Base-by-base conservation (phyloP, 2,888 invertebrate genomes). In the Himalopsyche kuldschensis region DNA sequence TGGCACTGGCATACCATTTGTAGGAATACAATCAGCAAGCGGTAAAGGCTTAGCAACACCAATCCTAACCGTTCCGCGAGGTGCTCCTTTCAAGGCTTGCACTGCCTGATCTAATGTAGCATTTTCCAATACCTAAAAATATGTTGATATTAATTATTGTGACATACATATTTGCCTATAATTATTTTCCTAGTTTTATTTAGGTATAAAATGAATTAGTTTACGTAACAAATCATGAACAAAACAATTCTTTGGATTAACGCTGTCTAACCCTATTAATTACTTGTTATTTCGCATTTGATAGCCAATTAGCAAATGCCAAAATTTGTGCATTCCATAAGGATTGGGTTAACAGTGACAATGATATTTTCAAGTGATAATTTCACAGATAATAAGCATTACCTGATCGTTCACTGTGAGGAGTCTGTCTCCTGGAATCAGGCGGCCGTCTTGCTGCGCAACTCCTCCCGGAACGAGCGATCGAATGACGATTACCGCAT, bases 401-500 rank as follows among this genome's bases (percentile, higher is more conserved):
- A 94, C 95, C 88, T 95, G 97, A 87, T 98, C 97, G 90, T 99
- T 99, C 86, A 99, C 99, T 88, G 97, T 97, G 41, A 97, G 92
- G 87, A 97, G 92, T 80, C 99, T 94, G 91, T 99, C 99, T 3
- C 99, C 99, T 1, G 99, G 99, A 87, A 99, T 98, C 84, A 99
- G 94, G 27, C 98, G 94, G n/a, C 99, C 99, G 90, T 99, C 99
- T 87, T 97, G 93, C 90, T 98, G 98, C 75, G 99, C 99, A 79
- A 99, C 98, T 27, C 99, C 99, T 79, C 99, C 99, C 31, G 99
- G 99, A 84, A 99, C 99, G 87, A 99, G 93, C 87, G 98, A 98
- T 87, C 99, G 95, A 89, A 99, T 98, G 87, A 99, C 99, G 89
- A 99, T 99, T 88, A 99, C 96, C 85, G 98, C 98, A 90, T 99